Conservation (phyloP, 2,888 invertebrate genomes). For the Erebia ligea region DNA sequence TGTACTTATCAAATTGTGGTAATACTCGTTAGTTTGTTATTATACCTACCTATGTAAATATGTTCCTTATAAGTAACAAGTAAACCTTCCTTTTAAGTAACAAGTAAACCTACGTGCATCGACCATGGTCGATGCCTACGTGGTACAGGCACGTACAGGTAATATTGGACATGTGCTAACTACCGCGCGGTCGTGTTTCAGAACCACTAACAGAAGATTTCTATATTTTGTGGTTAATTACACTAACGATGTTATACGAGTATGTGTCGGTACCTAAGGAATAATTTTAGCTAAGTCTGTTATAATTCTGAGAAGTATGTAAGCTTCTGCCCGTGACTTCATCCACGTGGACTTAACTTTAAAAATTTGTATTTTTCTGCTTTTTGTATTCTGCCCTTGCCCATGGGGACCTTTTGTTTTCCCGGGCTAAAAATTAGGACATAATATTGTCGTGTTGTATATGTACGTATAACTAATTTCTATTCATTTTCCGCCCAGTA, state of each 20-base stretch:
- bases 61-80: background rate
- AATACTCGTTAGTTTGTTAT: background rate
- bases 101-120: background rate
- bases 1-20: slow-evolving; percentile 4
- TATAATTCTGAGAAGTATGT: background rate
- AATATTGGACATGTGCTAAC: background rate
- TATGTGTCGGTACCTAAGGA: background rate
- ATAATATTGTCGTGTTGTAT: no score
- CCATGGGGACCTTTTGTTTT: background rate
- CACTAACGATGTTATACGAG: background rate
- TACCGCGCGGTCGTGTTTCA: background rate
- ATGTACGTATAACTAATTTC: no score
- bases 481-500: no score
- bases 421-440: background rate
- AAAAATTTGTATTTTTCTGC: no score
- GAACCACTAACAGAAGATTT: background rate
- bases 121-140: no score
- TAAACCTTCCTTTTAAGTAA: background rate
- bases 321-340: background rate
- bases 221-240: background rate
- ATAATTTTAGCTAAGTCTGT: background rate
- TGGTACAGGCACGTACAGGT: no score
- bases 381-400: no score
- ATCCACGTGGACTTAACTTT: no score
- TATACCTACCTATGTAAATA: background rate